Conservation (phyloP, 2,797 vertebrate genomes). For the Hemibagrus guttatus region DNA sequence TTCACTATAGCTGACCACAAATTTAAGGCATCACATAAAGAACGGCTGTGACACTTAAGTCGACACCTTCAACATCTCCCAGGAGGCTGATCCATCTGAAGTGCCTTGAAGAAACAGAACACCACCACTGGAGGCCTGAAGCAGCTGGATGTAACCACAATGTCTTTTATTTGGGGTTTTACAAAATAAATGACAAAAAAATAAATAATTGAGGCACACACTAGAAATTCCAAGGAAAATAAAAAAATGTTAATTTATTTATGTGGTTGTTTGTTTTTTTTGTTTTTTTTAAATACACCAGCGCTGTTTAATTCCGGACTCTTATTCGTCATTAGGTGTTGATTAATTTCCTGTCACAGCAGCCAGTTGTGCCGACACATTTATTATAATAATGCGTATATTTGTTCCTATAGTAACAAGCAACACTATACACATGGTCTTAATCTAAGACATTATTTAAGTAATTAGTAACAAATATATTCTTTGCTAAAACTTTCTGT, state of each 20-base stretch:
- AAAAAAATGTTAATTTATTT: too few relatives aligned
- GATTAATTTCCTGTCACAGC: background rate
- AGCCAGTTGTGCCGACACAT: background rate
- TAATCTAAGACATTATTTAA: background rate
- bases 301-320: background rate
- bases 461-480: background rate
- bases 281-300: background rate
- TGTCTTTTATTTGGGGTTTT: constrained; percentile 13
- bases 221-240: background rate
- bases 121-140: background rate
- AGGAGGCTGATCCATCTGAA: constrained; percentile 19
- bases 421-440: background rate
- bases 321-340: background rate
- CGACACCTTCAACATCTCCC: constrained; percentile 27
- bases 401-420: background rate
- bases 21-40: constrained; percentile 62
- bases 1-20: constrained; percentile 49
- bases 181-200: background rate
- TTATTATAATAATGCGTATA: background rate
- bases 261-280: background rate
- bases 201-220: background rate
- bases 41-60: constrained; percentile 46
- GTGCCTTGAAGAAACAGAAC: background rate
- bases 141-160: background rate
- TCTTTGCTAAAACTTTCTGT: background rate